phyloP scores from a whole-genome alignment of 2,888 invertebrate genomes.

The Rugalucina vietnamica region DNA sequence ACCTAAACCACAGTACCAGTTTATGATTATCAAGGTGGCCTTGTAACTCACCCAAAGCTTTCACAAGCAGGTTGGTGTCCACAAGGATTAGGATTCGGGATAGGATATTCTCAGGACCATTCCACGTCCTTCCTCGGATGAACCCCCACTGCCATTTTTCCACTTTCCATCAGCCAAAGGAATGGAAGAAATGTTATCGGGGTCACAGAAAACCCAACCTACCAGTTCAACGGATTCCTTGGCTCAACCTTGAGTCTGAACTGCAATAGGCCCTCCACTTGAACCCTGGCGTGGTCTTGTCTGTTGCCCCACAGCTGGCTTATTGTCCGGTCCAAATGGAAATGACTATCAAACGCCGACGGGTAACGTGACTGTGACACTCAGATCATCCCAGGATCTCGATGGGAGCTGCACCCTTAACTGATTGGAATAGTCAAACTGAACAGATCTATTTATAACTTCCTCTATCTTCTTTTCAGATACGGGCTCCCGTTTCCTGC shows the following conservation, averaged over 20 bases:
- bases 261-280: not conserved
- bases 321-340: constrained; percentile 20
- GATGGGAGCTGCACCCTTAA: no score
- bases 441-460: no score
- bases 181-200: not conserved
- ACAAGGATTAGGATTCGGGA: not conserved
- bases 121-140: not conserved
- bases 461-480: no score
- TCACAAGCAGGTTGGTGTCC: not conserved
- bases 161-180: not conserved
- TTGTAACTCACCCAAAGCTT: constrained; percentile 16
- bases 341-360: constrained; percentile 32
- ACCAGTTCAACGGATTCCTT: not conserved
- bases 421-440: no score
- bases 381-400: no score
- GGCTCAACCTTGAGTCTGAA: not conserved
- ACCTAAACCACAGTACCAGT: no score
- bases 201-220: constrained; percentile 2
- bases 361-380: no score
- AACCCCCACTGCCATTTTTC: constrained; percentile 13
- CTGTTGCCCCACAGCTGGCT: not conserved
- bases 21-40: no score
- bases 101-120: not conserved
- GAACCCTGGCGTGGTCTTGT: not conserved
- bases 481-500: no score